phyloP scores from a whole-genome alignment of 2,888 invertebrate genomes.

The Nomada fucata region DNA sequence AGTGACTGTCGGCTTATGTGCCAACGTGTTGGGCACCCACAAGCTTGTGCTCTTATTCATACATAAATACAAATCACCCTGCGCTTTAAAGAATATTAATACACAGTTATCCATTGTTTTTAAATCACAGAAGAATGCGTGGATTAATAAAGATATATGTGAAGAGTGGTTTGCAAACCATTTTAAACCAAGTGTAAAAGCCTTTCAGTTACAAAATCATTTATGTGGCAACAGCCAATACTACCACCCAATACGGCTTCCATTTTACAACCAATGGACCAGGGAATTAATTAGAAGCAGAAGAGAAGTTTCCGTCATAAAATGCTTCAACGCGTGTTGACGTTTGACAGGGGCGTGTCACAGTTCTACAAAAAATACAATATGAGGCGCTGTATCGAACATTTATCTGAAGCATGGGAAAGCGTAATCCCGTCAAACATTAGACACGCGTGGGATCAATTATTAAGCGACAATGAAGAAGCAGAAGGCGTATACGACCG shows the following conservation, averaged over 20 bases:
- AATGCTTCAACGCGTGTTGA: slow-evolving; percentile 51
- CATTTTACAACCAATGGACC: slow-evolving; percentile 73
- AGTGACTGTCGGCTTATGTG: neutral
- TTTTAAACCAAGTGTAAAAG: slow-evolving; percentile 11
- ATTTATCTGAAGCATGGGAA: neutral
- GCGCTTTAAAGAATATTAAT: neutral
- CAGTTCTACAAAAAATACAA: slow-evolving; percentile 52
- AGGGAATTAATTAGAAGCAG: slow-evolving; percentile 67
- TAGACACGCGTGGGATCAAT: neutral
- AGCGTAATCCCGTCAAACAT: neutral
- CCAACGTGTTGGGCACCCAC: neutral
- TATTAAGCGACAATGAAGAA: no score
- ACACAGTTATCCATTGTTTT: neutral
- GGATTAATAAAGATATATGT: neutral
- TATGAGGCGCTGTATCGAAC: neutral
- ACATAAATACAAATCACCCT: neutral
- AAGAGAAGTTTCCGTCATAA: slow-evolving; percentile 63
- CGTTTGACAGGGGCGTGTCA: slow-evolving; percentile 47
- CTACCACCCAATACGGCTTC: slow-evolving; percentile 68
- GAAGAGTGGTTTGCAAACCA: slow-evolving; percentile 18
- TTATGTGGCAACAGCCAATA: slow-evolving; percentile 17
- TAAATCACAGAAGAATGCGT: slow-evolving; percentile 8
- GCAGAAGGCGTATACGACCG: no score
- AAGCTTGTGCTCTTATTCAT: neutral
- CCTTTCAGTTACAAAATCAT: neutral